These are phyloP conservation scores for Amniataba percoides DNA, from an alignment of 2,797 vertebrate species.

Conservation along the genomic window DNA sequence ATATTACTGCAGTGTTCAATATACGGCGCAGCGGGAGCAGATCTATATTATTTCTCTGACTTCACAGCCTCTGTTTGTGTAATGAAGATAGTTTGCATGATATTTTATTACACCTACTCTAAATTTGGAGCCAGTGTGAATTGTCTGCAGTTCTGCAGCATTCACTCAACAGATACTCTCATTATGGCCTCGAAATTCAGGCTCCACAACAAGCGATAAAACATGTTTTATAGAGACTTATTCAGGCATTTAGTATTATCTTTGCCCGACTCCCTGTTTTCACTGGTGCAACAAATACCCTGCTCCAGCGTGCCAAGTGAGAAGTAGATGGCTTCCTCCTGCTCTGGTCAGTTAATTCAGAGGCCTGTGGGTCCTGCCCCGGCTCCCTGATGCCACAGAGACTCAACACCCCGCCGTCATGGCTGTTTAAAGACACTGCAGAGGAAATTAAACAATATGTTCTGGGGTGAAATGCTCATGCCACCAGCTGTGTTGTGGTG, in stretches of 20 bases:
- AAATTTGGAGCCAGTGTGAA: background rate
- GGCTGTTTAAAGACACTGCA: constrained; percentile 50
- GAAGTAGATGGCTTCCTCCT: constrained; percentile 24
- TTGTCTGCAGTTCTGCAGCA: background rate
- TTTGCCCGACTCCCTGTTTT: constrained; percentile 29
- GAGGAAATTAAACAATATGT: constrained; percentile 56
- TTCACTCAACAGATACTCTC: background rate
- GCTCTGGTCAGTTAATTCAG: constrained; percentile 42
- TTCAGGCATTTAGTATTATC: constrained; percentile 45
- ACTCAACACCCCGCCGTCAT: constrained; percentile 21
- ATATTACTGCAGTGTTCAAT: constrained; percentile 16
- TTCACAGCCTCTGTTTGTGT: background rate
- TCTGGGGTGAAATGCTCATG: constrained; percentile 20
- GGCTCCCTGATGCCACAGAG: constrained; percentile 39
- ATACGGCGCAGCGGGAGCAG: background rate
- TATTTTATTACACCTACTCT: constrained; percentile 15
- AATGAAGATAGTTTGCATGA: constrained; percentile 1
- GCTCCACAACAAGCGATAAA: background rate
- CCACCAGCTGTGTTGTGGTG: background rate
- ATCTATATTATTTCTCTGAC: background rate
- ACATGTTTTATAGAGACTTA: constrained; percentile 41
- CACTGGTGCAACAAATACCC: constrained; percentile 35
- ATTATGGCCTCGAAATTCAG: constrained; percentile 10
- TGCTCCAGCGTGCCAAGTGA: constrained; percentile 13
- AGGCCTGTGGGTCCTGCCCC: constrained; percentile 28